phyloP scores from a whole-genome alignment of 2,888 invertebrate species.

The Apamea sordens region DNA sequence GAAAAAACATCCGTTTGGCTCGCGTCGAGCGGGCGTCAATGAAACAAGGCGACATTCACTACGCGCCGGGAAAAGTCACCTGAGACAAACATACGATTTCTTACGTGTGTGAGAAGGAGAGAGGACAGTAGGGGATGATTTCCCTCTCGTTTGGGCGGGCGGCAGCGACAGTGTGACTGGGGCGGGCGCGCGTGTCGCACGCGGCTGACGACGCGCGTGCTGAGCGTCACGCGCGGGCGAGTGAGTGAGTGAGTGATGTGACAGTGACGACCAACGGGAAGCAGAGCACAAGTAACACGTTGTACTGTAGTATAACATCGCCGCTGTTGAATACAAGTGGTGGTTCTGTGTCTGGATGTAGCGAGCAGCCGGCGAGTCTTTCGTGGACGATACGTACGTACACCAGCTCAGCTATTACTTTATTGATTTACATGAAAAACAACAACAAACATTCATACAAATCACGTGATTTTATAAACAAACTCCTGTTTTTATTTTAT shows the following conservation, averaged over 20 bases:
- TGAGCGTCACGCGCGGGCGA: conserved; percentile 38
- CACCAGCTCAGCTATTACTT: conserved; percentile 2
- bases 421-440: conserved; percentile 38
- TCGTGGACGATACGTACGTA: conserved; percentile 24
- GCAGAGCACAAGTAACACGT: not conserved
- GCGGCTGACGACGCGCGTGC: conserved; percentile 52
- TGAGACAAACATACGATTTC: conserved; percentile 69
- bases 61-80: conserved; percentile 74
- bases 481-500: not conserved
- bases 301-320: not conserved
- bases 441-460: conserved; percentile 24
- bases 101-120: conserved; percentile 70
- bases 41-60: conserved; percentile 84
- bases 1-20: conserved; percentile 72
- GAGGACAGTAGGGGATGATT: conserved; percentile 77
- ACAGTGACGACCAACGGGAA: conserved; percentile 22
- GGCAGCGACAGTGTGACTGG: conserved; percentile 77
- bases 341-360: conserved; percentile 19
- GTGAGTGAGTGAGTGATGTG: conserved; percentile 52
- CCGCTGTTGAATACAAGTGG: not conserved
- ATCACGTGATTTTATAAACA: not conserved
- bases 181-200: conserved; percentile 73
- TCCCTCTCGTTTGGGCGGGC: conserved; percentile 86
- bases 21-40: conserved; percentile 81
- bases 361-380: conserved; percentile 6